Evolutionary conservation across 2,888 invertebrate species (phyloP).

Genomic region (Clivina fossor): DNA sequence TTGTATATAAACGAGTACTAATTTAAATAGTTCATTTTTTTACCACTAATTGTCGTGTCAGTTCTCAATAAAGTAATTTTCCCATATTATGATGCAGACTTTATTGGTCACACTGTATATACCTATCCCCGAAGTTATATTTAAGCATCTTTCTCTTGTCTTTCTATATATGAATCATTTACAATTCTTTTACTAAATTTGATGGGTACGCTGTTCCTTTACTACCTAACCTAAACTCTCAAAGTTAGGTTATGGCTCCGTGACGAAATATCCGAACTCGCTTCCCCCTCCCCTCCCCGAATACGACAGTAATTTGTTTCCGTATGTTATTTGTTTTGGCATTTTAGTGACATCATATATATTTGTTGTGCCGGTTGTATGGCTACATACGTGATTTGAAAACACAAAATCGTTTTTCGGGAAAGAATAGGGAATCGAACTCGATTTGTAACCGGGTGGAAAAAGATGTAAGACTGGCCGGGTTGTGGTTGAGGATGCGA

Average conservation of each 20-base stretch:
- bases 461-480: background rate
- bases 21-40: too few relatives aligned
- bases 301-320: constrained; percentile 4
- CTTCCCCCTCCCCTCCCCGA: too few relatives aligned
- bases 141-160: constrained; percentile 11
- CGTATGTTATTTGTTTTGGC: constrained; percentile 28
- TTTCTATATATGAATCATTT: constrained; percentile 27
- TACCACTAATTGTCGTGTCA: too few relatives aligned
- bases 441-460: background rate
- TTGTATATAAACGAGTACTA: too few relatives aligned
- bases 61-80: too few relatives aligned
- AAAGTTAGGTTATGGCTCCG: constrained; percentile 19
- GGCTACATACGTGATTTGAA: constrained; percentile 23
- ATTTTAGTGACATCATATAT: constrained; percentile 8
- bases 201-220: too few relatives aligned
- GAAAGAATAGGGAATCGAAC: background rate
- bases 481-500: too few relatives aligned
- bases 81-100: too few relatives aligned
- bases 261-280: too few relatives aligned
- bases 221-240: too few relatives aligned
- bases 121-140: too few relatives aligned
- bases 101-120: too few relatives aligned
- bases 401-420: background rate
- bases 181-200: constrained; percentile 32
- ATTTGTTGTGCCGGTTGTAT: background rate